phyloP scores from a whole-genome alignment of 2,113 vertebrate genomes.

The Anoplopoma fimbria region DNA sequence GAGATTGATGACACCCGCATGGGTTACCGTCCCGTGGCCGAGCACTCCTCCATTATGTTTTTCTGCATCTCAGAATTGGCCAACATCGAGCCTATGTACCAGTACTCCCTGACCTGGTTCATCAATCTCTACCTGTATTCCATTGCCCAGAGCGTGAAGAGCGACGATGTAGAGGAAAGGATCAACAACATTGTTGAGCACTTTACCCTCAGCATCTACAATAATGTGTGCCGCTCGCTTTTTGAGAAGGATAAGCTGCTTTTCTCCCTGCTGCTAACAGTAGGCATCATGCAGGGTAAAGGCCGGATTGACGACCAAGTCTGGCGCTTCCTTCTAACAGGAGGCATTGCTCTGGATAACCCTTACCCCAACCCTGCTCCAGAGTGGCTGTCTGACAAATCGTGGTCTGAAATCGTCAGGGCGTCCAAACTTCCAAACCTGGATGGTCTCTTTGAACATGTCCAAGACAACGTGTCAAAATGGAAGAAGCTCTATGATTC shows the following conservation, averaged over 20 bases:
- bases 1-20: conserved; percentile 91
- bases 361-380: conserved; percentile 89
- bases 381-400: conserved; percentile 91
- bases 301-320: conserved; percentile 82
- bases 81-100: conserved; percentile 96
- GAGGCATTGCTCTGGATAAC: conserved; percentile 92
- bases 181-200: conserved; percentile 86
- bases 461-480: conserved; percentile 70
- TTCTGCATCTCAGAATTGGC: conserved; percentile 95
- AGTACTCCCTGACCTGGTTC: conserved; percentile 94
- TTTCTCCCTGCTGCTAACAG: conserved; percentile 91
- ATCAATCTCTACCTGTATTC: conserved; percentile 90
- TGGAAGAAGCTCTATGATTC: conserved; percentile 94
- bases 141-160: conserved; percentile 86
- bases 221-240: conserved; percentile 91
- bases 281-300: conserved; percentile 90
- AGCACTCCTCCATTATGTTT: conserved; percentile 91
- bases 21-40: conserved; percentile 92
- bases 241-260: conserved; percentile 96
- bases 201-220: conserved; percentile 92
- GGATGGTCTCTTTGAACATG: conserved; percentile 83
- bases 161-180: conserved; percentile 82
- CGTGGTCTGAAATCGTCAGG: conserved; percentile 91
- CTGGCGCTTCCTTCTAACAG: conserved; percentile 92
- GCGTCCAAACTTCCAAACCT: conserved; percentile 86